phyloP scores from a whole-genome alignment of 2,797 vertebrate genomes.

The Rhinatrema bivittatum region DNA sequence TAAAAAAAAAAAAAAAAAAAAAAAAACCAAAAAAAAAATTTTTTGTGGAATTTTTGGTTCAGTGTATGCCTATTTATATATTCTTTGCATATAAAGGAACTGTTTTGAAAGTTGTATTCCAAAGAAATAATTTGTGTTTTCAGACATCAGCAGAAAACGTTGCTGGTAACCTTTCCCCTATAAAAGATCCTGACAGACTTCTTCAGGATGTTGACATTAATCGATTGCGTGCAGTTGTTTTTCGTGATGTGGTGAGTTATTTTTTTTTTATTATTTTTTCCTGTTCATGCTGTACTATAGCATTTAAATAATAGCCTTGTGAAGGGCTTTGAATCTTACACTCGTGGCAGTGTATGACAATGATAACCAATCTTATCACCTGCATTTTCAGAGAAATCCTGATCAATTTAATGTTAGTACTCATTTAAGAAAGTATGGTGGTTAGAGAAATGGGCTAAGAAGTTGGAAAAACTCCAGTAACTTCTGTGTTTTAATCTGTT shows the following conservation, averaged over 20 bases:
- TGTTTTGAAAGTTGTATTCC: no score
- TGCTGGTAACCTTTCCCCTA: slow-evolving; percentile 79
- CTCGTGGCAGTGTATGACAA: not conserved
- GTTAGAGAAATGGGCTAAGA: no score
- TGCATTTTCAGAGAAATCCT: no score
- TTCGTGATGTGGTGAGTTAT: slow-evolving; percentile 91
- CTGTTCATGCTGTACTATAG: not conserved
- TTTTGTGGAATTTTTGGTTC: no score
- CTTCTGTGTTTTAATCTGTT: not conserved
- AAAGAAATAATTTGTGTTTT: slow-evolving; percentile 34
- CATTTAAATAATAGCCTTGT: slow-evolving; percentile 3
- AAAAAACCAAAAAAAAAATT: no score
- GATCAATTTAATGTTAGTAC: no score
- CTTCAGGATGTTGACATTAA: slow-evolving; percentile 98
- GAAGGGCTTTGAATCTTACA: not conserved
- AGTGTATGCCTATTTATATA: no score
- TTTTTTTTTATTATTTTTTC: not conserved
- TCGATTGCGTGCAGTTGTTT: slow-evolving; percentile 92
- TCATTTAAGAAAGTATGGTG: no score
- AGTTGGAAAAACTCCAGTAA: not conserved
- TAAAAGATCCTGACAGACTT: slow-evolving; percentile 93
- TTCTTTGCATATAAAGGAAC: no score
- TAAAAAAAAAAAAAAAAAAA: no score
- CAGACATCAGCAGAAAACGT: slow-evolving; percentile 74
- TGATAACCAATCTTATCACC: not conserved